Percentiles rank a stretch among this genome's conserved stretches.
phyloP scores from a whole-genome alignment of 2,797 vertebrate genomes.

The Galaxias olidus region DNA sequence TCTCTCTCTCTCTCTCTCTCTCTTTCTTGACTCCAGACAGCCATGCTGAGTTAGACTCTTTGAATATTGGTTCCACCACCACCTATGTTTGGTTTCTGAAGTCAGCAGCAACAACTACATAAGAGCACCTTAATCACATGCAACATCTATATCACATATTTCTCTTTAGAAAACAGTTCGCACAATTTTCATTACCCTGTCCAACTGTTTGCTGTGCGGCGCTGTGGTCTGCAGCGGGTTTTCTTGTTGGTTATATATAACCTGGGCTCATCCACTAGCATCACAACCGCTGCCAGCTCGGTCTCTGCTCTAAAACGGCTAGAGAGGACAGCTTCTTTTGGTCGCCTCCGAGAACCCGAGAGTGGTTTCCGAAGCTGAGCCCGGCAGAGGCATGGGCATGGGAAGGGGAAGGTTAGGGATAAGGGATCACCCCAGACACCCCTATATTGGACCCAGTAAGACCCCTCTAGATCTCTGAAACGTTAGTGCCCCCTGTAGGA shows the following conservation, averaged over 20 bases:
- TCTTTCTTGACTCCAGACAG: slow-evolving; percentile 48
- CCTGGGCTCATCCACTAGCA: slow-evolving; percentile 71
- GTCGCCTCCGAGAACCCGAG: slow-evolving; percentile 71
- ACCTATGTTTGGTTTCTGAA: no score
- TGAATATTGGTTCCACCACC: no score
- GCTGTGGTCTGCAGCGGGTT: slow-evolving; percentile 60
- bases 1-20: slow-evolving; percentile 11
- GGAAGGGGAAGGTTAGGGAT: slow-evolving; percentile 46
- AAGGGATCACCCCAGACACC: slow-evolving; percentile 50
- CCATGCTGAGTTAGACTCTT: slow-evolving; percentile 41
- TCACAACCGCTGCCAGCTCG: slow-evolving; percentile 45
- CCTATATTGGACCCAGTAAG: slow-evolving; percentile 38
- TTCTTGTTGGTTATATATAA: slow-evolving; percentile 80
- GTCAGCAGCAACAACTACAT: no score
- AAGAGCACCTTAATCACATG: no score
- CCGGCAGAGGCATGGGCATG: slow-evolving; percentile 49
- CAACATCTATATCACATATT: neutral
- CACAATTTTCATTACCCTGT: neutral
- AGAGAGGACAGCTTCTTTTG: slow-evolving; percentile 45
- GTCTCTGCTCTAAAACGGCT: slow-evolving; percentile 59
- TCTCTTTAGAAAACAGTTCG: slow-evolving; percentile 58
- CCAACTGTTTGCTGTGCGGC: slow-evolving; percentile 34
- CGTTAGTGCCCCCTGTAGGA: slow-evolving; percentile 57
- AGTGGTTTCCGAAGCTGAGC: slow-evolving; percentile 67
- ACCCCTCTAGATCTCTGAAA: slow-evolving; percentile 30